Base-by-base conservation (phyloP, 2,113 vertebrate genomes). In the Leuciscus idus region DNA sequence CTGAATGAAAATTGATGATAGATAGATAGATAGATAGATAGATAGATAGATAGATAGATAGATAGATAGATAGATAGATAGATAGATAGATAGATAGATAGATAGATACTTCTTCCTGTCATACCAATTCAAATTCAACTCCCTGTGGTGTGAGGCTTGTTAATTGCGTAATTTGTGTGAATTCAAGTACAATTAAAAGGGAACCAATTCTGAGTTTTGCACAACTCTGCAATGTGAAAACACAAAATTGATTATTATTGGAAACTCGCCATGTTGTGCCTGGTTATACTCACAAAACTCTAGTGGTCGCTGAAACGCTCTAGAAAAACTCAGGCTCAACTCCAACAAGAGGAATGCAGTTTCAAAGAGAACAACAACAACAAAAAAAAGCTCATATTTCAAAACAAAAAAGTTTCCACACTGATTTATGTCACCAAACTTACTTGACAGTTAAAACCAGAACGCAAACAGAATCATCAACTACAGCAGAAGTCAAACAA, bases 401-500 rank as follows among this genome's bases (percentile, higher is more conserved):
- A 26, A 36, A n/a, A 13, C 21, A 7, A 59, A 59, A 55, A 61
- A n/a, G 0, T 46, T 46, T 64, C 79, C 79, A 48, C 79, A 30
- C 59, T 28, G 79, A 81, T 66, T 81, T 48, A 21, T 11, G 57
- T 62, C 36, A 81, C 64, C 59, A 43, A 61, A 10, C 26, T 64
- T 11, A 2, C 15, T 48, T 19, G 36, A 46, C n/a, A 26, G 36
- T 62, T n/a, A 80, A 66, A 81, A 64, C 59, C 2, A 73, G 33
- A 80, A 30, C 4, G 15, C 28, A 13, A 39, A 79, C 26, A 15
- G 23, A 66, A 52, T 30, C 52, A 52, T 61, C 74, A 48, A 62
- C 39, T 62, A 62, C 46, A 43, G 48, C 62, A 33, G 50, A 39
- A 83, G 66, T 73, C 84, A 70, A 85, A 88, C 74, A 55, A 36